These are phyloP conservation scores for Alviniconcha strummeri DNA, from an alignment of 2,888 invertebrate species.

Conservation along the genomic window DNA sequence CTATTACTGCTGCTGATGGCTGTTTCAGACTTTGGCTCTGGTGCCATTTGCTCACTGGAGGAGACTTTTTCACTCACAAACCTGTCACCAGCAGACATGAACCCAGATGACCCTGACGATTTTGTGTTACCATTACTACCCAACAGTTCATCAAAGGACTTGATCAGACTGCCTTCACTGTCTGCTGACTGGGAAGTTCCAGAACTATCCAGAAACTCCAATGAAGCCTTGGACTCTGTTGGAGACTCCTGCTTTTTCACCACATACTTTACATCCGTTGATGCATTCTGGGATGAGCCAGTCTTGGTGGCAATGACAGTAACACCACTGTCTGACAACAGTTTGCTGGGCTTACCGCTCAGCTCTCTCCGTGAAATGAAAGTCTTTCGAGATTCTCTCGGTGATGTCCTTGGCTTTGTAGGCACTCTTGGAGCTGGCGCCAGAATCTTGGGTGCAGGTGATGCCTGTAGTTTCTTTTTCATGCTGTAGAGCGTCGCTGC, in stretches of 20 bases:
- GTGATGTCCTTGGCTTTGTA: background rate
- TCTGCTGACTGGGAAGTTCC: background rate
- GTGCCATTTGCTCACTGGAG: no score
- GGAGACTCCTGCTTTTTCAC: conserved; percentile 6
- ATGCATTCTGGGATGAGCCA: background rate
- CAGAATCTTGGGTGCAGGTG: background rate
- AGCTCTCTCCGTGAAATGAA: conserved; percentile 10
- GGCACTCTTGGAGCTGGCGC: background rate
- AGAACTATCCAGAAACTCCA: no score
- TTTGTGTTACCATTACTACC: background rate
- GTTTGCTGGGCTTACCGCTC: conserved; percentile 22
- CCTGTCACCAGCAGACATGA: background rate
- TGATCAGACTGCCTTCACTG: background rate
- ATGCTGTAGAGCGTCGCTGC: background rate
- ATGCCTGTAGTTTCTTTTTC: background rate
- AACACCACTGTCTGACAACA: conserved; percentile 19
- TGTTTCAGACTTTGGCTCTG: no score
- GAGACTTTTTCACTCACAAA: background rate
- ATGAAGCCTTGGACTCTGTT: no score
- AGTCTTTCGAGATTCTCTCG: conserved; percentile 1
- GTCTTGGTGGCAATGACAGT: conserved; percentile 20
- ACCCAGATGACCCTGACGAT: background rate
- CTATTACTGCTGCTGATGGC: background rate
- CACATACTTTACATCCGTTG: conserved; percentile 9
- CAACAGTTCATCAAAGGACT: conserved; percentile 13